A percentile compares a stretch with the other conserved stretches of the same genome.
Evolutionary conservation across 2,113 vertebrate genomes (phyloP).

Genomic region (Brevimyrus niger): DNA sequence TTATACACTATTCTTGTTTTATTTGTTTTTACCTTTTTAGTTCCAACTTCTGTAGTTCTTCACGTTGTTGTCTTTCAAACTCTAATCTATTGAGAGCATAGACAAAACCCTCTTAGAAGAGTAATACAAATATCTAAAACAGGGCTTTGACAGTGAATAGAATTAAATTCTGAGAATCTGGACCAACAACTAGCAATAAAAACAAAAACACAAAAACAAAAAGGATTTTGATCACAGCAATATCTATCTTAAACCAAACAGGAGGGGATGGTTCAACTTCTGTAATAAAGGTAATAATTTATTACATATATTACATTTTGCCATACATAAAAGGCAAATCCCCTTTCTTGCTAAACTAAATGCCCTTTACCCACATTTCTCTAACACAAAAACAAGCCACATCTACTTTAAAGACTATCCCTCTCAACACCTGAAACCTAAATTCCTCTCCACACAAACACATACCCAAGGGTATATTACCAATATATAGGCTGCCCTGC

Average conservation of each 20-base stretch:
- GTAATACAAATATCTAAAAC: neutral
- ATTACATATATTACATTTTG: too few relatives aligned
- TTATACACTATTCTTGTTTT: too few relatives aligned
- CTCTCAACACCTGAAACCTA: neutral
- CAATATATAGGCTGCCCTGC: neutral
- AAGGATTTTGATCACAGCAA: neutral
- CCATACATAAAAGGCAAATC: neutral
- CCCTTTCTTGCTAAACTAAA: neutral
- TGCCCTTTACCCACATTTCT: neutral
- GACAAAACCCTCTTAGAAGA: neutral
- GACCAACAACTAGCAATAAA: neutral
- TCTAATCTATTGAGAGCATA: slow-evolving; percentile 67
- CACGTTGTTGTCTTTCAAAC: slow-evolving; percentile 90
- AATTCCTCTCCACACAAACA: neutral
- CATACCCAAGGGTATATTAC: neutral
- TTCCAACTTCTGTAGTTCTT: slow-evolving; percentile 93
- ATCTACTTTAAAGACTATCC: neutral
- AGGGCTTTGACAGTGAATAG: neutral
- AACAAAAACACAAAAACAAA: neutral
- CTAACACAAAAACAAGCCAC: neutral
- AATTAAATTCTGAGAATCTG: neutral
- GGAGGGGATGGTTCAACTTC: neutral
- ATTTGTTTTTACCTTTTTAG: slow-evolving; percentile 71
- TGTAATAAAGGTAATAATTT: neutral
- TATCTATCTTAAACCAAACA: neutral